Evolutionary conservation across 2,888 invertebrate species (phyloP).

Genomic region (Mactromeris polynyma): DNA sequence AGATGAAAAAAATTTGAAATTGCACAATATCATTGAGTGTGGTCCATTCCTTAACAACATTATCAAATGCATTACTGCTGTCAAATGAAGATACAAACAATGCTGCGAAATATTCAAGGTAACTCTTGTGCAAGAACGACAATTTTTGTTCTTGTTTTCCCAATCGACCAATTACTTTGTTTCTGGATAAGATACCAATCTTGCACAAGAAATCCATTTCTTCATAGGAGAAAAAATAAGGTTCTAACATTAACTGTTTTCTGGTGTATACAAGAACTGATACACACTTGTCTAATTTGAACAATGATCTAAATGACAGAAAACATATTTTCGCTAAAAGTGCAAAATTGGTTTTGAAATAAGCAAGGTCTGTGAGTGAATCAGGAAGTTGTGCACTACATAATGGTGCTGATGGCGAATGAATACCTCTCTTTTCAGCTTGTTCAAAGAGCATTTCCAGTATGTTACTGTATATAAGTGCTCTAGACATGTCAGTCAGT

Average conservation of each 20-base stretch:
- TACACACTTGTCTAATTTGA: background rate
- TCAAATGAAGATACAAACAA: too few species aligned
- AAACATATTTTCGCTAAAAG: too few species aligned
- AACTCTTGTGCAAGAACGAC: background rate
- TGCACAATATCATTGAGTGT: background rate
- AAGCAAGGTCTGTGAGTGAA: too few species aligned
- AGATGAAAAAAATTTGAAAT: background rate
- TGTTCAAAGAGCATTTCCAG: too few species aligned
- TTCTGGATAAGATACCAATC: background rate
- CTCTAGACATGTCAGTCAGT: background rate
- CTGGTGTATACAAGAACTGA: background rate
- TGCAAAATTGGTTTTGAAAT: too few species aligned
- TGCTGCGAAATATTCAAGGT: constrained; percentile 40
- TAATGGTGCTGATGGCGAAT: too few species aligned
- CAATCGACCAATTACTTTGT: background rate
- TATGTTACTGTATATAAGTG: too few species aligned
- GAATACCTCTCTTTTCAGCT: too few species aligned
- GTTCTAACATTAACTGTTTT: background rate
- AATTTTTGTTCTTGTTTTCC: background rate
- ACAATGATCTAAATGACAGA: too few species aligned
- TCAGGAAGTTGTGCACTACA: too few species aligned
- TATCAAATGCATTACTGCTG: too few species aligned
- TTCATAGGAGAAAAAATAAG: background rate
- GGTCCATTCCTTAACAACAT: too few species aligned
- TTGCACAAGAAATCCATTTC: background rate